phyloP scores from a whole-genome alignment of 2,888 invertebrate species.

The Synergus japonicus region DNA sequence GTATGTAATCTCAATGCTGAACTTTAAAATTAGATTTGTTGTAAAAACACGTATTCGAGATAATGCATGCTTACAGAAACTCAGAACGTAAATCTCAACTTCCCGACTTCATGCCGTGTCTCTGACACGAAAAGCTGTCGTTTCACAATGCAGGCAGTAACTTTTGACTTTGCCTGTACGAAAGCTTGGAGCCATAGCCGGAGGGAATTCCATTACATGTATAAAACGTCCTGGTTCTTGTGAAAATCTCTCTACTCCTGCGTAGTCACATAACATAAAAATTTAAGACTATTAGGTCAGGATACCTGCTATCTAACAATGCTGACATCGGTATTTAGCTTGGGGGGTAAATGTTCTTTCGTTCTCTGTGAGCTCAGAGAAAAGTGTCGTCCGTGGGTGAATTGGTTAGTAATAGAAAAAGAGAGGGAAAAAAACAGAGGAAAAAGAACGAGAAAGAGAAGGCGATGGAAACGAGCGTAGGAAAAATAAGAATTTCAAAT shows the following conservation, averaged over 20 bases:
- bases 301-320: slow-evolving; percentile 62
- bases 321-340: slow-evolving; percentile 66
- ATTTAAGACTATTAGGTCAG: slow-evolving; percentile 68
- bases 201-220: slow-evolving; percentile 66
- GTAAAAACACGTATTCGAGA: not conserved
- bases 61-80: slow-evolving; percentile 22
- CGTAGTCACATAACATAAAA: slow-evolving; percentile 63
- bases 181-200: slow-evolving; percentile 52
- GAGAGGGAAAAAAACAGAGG: slow-evolving; percentile 33
- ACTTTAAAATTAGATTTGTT: not conserved
- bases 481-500: slow-evolving; percentile 74
- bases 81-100: slow-evolving; percentile 29
- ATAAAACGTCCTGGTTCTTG: slow-evolving; percentile 58
- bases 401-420: slow-evolving; percentile 20
- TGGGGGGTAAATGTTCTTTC: slow-evolving; percentile 45
- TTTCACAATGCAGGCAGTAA: slow-evolving; percentile 30
- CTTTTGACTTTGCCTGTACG: slow-evolving; percentile 45
- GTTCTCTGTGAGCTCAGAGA: slow-evolving; percentile 37
- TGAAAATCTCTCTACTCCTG: slow-evolving; percentile 40
- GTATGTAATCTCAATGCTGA: not conserved
- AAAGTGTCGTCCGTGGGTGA: slow-evolving; percentile 30
- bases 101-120: slow-evolving; percentile 13
- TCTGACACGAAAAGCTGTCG: slow-evolving; percentile 28
- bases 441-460: slow-evolving; percentile 25
- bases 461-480: slow-evolving; percentile 50